phyloP scores from a whole-genome alignment of 2,797 vertebrate species.

The Chanos chanos region DNA sequence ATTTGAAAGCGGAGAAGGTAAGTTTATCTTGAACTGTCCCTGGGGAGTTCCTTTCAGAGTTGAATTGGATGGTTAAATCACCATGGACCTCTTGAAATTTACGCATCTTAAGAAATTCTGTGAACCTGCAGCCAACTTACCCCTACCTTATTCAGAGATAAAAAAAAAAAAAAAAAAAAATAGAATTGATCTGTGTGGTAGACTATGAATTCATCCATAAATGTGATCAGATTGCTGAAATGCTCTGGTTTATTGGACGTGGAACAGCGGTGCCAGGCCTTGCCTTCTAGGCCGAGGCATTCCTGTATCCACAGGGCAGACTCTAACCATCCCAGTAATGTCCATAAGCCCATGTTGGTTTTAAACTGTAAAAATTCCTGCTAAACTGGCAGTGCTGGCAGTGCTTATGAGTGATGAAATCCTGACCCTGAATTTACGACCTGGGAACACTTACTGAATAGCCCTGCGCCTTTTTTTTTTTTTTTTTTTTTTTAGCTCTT shows the following conservation, averaged over 20 bases:
- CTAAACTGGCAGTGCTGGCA: slow-evolving; percentile 45
- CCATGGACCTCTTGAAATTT: no score
- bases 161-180: no score
- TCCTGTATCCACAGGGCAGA: slow-evolving; percentile 32
- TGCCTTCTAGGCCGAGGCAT: slow-evolving; percentile 1
- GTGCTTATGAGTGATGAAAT: slow-evolving; percentile 55
- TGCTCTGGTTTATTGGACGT: not conserved
- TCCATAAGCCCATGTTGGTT: slow-evolving; percentile 53
- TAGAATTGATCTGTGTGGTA: no score
- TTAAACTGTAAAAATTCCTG: slow-evolving; percentile 57
- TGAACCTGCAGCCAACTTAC: no score
- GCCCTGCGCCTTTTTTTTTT: slow-evolving; percentile 16
- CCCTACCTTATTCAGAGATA: no score
- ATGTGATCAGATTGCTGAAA: not conserved
- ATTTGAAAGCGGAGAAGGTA: no score
- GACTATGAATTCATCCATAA: no score
- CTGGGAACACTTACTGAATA: slow-evolving; percentile 37
- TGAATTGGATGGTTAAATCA: no score
- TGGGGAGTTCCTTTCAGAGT: no score
- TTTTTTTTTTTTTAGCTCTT: slow-evolving; percentile 7
- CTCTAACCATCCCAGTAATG: slow-evolving; percentile 50
- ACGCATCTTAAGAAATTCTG: no score
- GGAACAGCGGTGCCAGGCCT: not conserved
- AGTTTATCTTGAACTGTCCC: no score
- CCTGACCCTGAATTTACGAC: slow-evolving; percentile 54